Base-by-base conservation (phyloP, 2,113 vertebrate species). In the cattle (Bos taurus) region DNA sequence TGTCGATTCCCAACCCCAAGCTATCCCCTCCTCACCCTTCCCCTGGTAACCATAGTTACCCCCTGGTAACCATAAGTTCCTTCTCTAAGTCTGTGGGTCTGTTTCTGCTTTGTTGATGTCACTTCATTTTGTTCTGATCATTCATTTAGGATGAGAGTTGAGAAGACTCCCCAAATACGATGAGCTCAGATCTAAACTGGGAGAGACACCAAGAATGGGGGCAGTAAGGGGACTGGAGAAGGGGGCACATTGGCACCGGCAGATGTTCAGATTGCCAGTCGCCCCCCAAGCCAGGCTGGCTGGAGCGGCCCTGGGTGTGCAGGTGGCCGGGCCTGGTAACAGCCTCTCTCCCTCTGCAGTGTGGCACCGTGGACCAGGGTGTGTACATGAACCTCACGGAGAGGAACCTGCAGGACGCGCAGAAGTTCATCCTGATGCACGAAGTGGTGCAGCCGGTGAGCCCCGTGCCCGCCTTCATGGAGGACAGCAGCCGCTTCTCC, bases 341-440 rank as follows among this genome's bases (percentile, higher is more conserved):
- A 1, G 3, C 67, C 90, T 52, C 4, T 95, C 95, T 90, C 98
- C 46, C 96, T 3, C 98, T 95, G 74, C 98, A 99, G 99, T 99
- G 99, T 6, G 99, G 99, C 97, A 99, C 99, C 46, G 98, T 99
- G 98, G 99, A 99, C 98, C 99, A 99, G 4, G 99, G 99, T 46
- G 98, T 99, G 54, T 99, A 99, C 13, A 99, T 99, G 96, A 99
- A 99, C 98, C 98, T 99, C 98, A 99, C 99, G 0, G 99, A 99
- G 81, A 99, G 99, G 89, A 99, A 99, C 98, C 99, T 99, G 97
- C 99, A 99, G 95, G 99, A 99, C 9, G 99, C 99, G 52, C 99
- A 99, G 98, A 99, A 99, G 98, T 99, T 99, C 98, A 99, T 99
- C 96, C 99, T 99, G 97, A 99, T 99, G 99, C 99, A 99, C 1